phyloP scores from a whole-genome alignment of 30 jellyfish, hydroid and myxozoan genomes.

The Aurelia sp. region DNA sequence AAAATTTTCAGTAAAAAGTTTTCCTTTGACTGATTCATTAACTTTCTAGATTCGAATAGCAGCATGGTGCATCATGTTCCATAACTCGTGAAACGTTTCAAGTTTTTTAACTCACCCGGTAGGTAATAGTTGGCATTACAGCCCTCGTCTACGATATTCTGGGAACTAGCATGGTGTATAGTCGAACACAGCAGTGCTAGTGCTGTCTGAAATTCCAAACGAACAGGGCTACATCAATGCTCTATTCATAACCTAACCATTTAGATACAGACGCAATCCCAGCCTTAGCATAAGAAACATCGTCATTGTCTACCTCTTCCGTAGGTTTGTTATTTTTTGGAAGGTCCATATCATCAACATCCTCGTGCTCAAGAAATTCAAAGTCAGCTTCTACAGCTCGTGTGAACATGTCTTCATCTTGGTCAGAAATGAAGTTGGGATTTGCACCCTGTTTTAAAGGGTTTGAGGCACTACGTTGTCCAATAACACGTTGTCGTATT shows the following conservation, averaged over 20 bases:
- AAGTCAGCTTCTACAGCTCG: constrained; percentile 62
- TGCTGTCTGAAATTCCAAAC: not conserved
- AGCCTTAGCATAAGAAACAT: constrained; percentile 26
- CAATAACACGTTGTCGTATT: no score
- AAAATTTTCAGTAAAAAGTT: no score
- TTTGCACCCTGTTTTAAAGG: not conserved
- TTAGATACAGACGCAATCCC: constrained; percentile 60
- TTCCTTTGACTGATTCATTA: no score
- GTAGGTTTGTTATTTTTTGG: not conserved
- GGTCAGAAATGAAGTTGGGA: not conserved
- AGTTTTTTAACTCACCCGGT: no score
- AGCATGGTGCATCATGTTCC: no score
- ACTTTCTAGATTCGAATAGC: no score
- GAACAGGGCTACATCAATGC: not conserved
- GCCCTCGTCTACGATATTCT: no score
- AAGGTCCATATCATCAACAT: constrained; percentile 29
- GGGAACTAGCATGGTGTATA: no score
- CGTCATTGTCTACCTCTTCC: not conserved
- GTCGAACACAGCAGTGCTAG: not conserved
- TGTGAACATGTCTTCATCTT: constrained; percentile 11
- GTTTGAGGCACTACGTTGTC: no score
- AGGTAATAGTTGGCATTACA: no score
- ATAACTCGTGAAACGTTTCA: no score
- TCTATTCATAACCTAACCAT: constrained; percentile 46
- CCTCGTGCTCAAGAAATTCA: constrained; percentile 65